Evolutionary conservation across 2,888 invertebrate genomes (phyloP).

Genomic region (Trilocha varians): DNA sequence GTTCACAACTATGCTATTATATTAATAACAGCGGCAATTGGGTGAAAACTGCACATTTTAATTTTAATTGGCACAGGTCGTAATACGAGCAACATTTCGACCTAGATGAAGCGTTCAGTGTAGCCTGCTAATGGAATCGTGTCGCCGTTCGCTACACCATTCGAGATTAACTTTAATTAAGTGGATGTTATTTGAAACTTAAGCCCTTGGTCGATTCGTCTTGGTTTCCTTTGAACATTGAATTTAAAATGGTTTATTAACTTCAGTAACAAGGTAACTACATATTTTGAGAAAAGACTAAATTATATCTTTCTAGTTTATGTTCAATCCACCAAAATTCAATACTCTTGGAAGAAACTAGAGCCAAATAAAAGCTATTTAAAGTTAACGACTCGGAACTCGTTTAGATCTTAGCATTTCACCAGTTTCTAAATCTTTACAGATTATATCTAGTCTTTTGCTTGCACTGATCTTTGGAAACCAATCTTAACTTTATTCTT

Average conservation of each 20-base stretch:
- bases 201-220: conserved; percentile 43
- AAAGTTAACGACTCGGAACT: too few species aligned
- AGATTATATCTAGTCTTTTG: too few species aligned
- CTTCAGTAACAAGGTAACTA: too few species aligned
- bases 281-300: too few species aligned
- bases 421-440: too few species aligned
- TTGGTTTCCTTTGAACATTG: conserved; percentile 14
- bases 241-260: background rate
- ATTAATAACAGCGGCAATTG: conserved; percentile 11
- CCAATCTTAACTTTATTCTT: too few species aligned
- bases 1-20: background rate
- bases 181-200: conserved; percentile 60
- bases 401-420: too few species aligned
- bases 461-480: too few species aligned
- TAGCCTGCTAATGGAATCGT: conserved; percentile 56
- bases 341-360: too few species aligned
- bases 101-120: conserved; percentile 36
- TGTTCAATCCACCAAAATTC: too few species aligned
- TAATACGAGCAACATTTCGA: conserved; percentile 25
- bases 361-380: too few species aligned
- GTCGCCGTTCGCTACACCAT: conserved; percentile 50
- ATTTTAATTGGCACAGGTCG: conserved; percentile 18
- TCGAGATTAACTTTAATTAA: conserved; percentile 67
- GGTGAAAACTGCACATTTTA: conserved; percentile 6
- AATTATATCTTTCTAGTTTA: too few species aligned